phyloP scores from a whole-genome alignment of 2,888 invertebrate species.

The Molorchus minor region DNA sequence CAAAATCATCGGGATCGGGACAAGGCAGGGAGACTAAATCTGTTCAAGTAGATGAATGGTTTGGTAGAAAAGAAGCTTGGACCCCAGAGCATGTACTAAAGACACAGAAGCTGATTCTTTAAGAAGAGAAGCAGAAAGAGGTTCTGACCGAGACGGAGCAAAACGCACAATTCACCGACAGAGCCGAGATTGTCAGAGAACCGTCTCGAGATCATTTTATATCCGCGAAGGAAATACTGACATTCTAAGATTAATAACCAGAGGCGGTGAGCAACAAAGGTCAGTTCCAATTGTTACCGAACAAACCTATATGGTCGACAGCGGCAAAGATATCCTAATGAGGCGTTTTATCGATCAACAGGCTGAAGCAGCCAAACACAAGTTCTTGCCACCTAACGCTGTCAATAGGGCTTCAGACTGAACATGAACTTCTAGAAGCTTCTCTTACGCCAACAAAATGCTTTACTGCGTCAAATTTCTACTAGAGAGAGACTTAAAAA shows the following conservation, averaged over 20 bases:
- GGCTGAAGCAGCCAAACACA: slow-evolving; percentile 48
- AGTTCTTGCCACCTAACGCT: slow-evolving; percentile 55
- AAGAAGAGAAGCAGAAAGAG: slow-evolving; percentile 78
- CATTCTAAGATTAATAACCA: slow-evolving; percentile 80
- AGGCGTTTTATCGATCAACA: slow-evolving; percentile 83
- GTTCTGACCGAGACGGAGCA: slow-evolving; percentile 69
- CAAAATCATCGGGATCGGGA: slow-evolving; percentile 68
- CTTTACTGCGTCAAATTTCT: slow-evolving; percentile 77
- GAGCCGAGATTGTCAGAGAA: slow-evolving; percentile 59
- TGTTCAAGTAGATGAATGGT: slow-evolving; percentile 80
- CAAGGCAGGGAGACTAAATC: slow-evolving; percentile 72
- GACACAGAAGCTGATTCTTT: slow-evolving; percentile 74
- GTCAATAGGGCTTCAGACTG: slow-evolving; percentile 55
- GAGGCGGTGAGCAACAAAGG: slow-evolving; percentile 64
- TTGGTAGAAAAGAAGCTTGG: slow-evolving; percentile 81
- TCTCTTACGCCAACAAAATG: slow-evolving; percentile 79
- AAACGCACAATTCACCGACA: slow-evolving; percentile 48
- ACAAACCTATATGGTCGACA: slow-evolving; percentile 65
- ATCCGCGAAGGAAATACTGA: slow-evolving; percentile 88
- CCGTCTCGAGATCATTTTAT: slow-evolving; percentile 70
- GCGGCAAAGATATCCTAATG: slow-evolving; percentile 86
- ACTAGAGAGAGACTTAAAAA: slow-evolving; percentile 72
- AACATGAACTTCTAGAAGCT: slow-evolving; percentile 74
- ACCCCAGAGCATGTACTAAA: slow-evolving; percentile 71
- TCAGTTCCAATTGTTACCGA: slow-evolving; percentile 58